A percentile compares a stretch with the other conserved stretches of the same genome.
These are phyloP conservation scores for Diloba caeruleocephala DNA, from an alignment of 2,888 invertebrate species.

Conservation along the genomic window DNA sequence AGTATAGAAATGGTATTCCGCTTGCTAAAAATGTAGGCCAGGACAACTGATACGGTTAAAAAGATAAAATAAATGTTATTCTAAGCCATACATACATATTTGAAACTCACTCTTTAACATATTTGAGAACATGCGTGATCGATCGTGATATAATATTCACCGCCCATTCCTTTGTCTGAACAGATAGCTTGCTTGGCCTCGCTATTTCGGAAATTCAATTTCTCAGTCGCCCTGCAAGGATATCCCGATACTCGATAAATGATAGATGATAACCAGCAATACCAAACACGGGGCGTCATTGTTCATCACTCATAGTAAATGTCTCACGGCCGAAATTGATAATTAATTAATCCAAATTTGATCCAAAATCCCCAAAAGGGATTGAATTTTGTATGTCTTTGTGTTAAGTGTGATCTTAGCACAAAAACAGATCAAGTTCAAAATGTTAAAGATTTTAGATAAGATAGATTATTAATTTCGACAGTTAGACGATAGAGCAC, in stretches of 20 bases:
- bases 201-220: conserved; percentile 31
- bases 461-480: no score
- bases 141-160: neutral
- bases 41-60: no score
- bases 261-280: conserved; percentile 30
- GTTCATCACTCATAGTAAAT: conserved; percentile 50
- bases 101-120: neutral
- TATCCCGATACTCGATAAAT: conserved; percentile 21
- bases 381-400: no score
- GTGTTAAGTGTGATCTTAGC: no score
- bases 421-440: no score
- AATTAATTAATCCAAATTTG: no score
- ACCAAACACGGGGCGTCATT: conserved; percentile 45
- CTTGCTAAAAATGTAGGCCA: no score
- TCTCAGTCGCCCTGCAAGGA: conserved; percentile 20
- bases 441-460: no score
- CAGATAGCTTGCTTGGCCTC: neutral
- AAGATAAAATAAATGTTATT: no score
- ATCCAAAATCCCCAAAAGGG: no score
- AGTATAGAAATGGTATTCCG: no score
- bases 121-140: neutral
- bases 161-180: conserved; percentile 1
- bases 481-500: no score
- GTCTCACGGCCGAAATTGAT: conserved; percentile 40
- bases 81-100: neutral